phyloP scores from a whole-genome alignment of 92 coral and sea anemone genomes.

The Actinernus sp. region DNA sequence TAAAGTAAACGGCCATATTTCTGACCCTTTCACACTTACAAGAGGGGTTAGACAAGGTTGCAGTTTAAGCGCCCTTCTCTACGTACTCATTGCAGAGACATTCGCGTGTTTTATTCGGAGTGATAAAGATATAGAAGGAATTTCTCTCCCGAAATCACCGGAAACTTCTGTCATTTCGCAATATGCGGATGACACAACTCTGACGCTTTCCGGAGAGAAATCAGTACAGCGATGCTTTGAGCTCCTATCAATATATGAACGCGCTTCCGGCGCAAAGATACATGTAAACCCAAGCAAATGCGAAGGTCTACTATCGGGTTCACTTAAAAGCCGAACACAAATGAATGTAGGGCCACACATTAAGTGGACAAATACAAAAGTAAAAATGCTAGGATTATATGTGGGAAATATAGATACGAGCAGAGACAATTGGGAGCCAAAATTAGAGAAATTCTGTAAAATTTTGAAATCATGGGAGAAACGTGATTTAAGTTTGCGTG shows the following conservation, averaged over 20 bases:
- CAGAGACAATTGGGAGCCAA: background rate
- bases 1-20: background rate
- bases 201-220: background rate
- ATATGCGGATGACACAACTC: slow-evolving; percentile 20
- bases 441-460: background rate
- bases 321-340: background rate
- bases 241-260: background rate
- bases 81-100: slow-evolving; percentile 6
- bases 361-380: background rate
- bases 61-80: slow-evolving; percentile 7
- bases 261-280: slow-evolving; percentile 1
- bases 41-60: slow-evolving; percentile 30
- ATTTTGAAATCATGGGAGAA: background rate
- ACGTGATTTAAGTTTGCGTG: background rate
- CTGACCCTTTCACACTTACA: background rate
- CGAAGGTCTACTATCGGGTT: slow-evolving; percentile 5
- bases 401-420: background rate
- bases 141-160: background rate
- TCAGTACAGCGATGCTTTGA: background rate
- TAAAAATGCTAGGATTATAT: background rate
- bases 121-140: background rate
- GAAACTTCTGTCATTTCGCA: background rate
- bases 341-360: background rate
- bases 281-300: slow-evolving; percentile 4
- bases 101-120: too few species aligned